Evolutionary conservation across 1,140 invertebrate species (phyloP).

Genomic region (Spodoptera litura): DNA sequence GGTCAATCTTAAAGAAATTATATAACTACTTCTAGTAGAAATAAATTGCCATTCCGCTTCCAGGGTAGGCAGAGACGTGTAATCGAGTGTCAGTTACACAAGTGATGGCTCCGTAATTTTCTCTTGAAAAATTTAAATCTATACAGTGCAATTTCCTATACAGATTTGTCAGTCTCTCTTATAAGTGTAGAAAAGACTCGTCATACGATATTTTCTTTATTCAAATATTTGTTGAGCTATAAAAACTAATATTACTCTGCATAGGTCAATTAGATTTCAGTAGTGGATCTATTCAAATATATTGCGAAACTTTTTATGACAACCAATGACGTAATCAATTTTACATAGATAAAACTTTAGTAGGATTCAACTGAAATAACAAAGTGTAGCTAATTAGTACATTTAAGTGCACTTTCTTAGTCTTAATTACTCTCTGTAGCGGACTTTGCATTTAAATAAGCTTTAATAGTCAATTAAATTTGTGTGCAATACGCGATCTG

Average conservation of each 20-base stretch:
- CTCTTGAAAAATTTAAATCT: not conserved
- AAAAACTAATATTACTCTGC: no score
- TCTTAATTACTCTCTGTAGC: slow-evolving; percentile 72
- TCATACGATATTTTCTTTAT: no score
- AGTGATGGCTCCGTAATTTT: slow-evolving; percentile 1
- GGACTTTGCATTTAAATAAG: slow-evolving; percentile 80
- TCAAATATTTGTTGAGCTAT: no score
- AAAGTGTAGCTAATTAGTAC: slow-evolving; percentile 66
- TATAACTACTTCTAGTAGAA: slow-evolving; percentile 1
- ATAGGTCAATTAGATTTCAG: no score
- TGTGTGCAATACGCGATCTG: slow-evolving; percentile 67
- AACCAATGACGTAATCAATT: no score
- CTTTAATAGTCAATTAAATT: slow-evolving; percentile 74
- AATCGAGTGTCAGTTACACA: not conserved
- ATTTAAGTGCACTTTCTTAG: slow-evolving; percentile 72
- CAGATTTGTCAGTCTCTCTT: no score
- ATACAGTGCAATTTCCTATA: no score
- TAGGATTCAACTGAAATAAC: slow-evolving; percentile 18
- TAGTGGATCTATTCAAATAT: no score
- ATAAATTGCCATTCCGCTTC: not conserved
- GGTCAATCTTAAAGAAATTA: not conserved
- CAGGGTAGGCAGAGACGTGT: not conserved
- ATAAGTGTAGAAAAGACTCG: no score
- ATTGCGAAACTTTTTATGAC: no score
- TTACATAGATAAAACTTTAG: no score